phyloP scores from a whole-genome alignment of 1,140 invertebrate species.

The Oryzaephilus surinamensis region DNA sequence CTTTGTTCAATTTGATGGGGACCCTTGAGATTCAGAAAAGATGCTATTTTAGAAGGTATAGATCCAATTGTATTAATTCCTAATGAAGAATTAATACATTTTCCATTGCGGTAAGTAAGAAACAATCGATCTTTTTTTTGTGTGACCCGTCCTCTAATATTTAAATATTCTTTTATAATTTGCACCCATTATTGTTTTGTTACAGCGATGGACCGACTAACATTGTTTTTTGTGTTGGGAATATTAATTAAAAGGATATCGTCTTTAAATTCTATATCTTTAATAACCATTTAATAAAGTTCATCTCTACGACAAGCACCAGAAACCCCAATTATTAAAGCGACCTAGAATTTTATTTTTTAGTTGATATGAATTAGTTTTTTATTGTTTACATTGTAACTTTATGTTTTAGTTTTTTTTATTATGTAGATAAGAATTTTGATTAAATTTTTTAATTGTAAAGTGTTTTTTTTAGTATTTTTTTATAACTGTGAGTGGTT shows the following conservation, averaged over 20 bases:
- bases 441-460: too few species aligned
- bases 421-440: too few species aligned
- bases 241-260: neutral
- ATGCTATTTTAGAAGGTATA: conserved; percentile 1
- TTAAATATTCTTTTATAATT: neutral
- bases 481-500: too few species aligned
- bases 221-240: conserved; percentile 1
- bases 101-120: too few species aligned
- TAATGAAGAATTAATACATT: too few species aligned
- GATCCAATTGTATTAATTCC: neutral
- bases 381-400: too few species aligned
- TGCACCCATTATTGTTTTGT: neutral
- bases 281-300: neutral
- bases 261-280: neutral
- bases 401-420: too few species aligned
- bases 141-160: neutral
- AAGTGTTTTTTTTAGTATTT: too few species aligned
- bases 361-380: too few species aligned
- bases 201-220: neutral
- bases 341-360: neutral
- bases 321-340: conserved; percentile 1
- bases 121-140: neutral
- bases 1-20: conserved; percentile 11
- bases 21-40: neutral
- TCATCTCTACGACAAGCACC: neutral